Evolutionary conservation across 2,797 vertebrate genomes (phyloP).

Genomic region (Euthynnus affinis): DNA sequence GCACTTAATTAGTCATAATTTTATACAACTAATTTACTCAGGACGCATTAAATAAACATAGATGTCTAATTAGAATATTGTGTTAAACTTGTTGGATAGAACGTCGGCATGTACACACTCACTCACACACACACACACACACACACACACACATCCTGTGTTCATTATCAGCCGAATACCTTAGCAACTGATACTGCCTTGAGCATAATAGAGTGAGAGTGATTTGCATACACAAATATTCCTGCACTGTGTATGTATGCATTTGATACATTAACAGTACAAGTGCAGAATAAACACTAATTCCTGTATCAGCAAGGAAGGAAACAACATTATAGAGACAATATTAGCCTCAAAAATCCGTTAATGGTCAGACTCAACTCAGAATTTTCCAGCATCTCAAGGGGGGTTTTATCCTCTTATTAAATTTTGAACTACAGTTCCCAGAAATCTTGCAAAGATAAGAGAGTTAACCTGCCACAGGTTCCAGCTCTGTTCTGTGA

Average conservation of each 20-base stretch:
- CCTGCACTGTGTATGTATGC: constrained; percentile 29
- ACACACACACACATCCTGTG: constrained; percentile 31
- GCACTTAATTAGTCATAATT: constrained; percentile 86
- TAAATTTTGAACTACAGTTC: too few species aligned
- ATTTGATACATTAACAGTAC: constrained; percentile 13
- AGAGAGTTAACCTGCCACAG: too few species aligned
- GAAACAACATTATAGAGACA: constrained; percentile 8
- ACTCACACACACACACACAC: constrained; percentile 31
- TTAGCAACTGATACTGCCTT: constrained; percentile 67
- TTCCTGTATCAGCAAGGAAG: constrained; percentile 42
- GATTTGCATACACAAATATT: constrained; percentile 76
- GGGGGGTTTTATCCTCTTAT: too few species aligned
- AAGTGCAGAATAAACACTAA: constrained; percentile 25
- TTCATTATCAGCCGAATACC: constrained; percentile 77
- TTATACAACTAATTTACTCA: constrained; percentile 86
- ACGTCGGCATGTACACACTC: constrained; percentile 34
- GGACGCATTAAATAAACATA: constrained; percentile 86
- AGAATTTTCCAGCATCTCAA: too few species aligned
- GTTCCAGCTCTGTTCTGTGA: too few species aligned
- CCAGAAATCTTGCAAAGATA: too few species aligned
- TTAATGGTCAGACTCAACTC: too few species aligned
- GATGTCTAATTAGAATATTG: constrained; percentile 85
- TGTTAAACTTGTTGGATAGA: constrained; percentile 79
- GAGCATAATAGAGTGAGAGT: constrained; percentile 51
- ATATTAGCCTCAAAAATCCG: too few species aligned